Evolutionary conservation across 2,888 invertebrate species (phyloP), one percentile per base, ranked within the genome.

Genomic region (Gortyna flavago): DNA sequence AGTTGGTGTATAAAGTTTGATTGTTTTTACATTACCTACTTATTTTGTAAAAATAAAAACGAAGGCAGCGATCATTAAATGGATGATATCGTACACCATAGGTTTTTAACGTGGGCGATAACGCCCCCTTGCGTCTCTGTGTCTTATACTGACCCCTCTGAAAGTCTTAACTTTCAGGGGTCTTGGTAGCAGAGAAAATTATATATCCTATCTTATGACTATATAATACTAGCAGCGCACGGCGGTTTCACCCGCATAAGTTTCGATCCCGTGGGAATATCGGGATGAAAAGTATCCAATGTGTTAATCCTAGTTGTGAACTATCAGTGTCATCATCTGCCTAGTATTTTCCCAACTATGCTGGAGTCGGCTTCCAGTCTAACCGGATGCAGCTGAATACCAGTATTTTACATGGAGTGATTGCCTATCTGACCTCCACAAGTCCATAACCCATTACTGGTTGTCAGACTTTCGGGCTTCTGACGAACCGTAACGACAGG

Each of bases 1-100:
- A 72, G 81, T 79, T 8, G 2, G 16, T 54, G 38, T 72, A 57
- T 64, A 62, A 75, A 72, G 51, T 72, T 74, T 51, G 44, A 48
- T 68, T 75, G 65, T 57, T 68, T 79, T 38, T 65, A 18, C 18
- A 16, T 18, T 44, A 38, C 8, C 18, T 41, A 35, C 13, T 32
- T 41, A 35, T 18, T 76, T 65, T 44, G n/a, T 51, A 51, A 41
- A 65, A 69, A 66, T 48, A 21, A n/a, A 51, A 79, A 32, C 51
- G 41, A n/a, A 32, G 32, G 16, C 1, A 25, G 32, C 41, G 25
- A 21, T 67, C 8, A 18, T 25, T 32, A 66, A 48, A 51, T 48
- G 11, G 35, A n/a, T 32, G 29, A 2, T n/a, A 72, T 44, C 13
- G 13, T 51, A 51, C 21, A 7, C 21, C 21, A 25, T 51, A 51